Conservation (phyloP, 1,140 invertebrate species). For the Stegodyphus mimosarum region DNA sequence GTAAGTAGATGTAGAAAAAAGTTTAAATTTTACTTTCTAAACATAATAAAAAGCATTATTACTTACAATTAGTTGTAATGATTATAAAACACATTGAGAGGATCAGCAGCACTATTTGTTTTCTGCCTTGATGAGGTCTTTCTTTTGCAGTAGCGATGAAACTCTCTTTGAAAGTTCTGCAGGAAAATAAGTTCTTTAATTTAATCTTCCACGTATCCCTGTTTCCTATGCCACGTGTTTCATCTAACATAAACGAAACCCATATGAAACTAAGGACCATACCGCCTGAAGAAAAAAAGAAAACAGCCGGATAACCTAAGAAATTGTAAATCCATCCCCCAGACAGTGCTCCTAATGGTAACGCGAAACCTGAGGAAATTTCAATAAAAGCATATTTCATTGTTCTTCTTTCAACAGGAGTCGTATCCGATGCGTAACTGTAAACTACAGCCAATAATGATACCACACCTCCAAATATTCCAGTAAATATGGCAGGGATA, state of each 20-base stretch:
- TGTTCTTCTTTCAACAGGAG: conserved; percentile 2
- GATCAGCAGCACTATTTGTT: conserved; percentile 36
- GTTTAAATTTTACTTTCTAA: too few relatives aligned
- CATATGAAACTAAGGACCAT: conserved; percentile 17
- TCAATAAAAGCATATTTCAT: conserved; percentile 53
- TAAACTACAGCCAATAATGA: conserved; percentile 24
- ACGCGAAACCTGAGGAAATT: conserved; percentile 16
- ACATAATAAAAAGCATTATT: not conserved
- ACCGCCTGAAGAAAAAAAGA: conserved; percentile 25
- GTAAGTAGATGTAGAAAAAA: too few relatives aligned
- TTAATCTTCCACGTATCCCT: conserved; percentile 8
- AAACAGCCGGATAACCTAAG: conserved; percentile 42
- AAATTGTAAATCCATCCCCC: conserved; percentile 48
- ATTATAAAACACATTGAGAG: conserved; percentile 48
- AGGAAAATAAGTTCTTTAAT: conserved; percentile 31
- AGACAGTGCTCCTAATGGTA: conserved; percentile 24
- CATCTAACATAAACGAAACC: conserved; percentile 22
- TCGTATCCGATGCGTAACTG: conserved; percentile 46
- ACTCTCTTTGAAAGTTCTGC: conserved; percentile 39
- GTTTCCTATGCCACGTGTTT: conserved; percentile 20
- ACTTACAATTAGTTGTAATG: conserved; percentile 49
- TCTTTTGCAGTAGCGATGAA: conserved; percentile 32
- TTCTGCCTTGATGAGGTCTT: conserved; percentile 32
- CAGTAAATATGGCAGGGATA: conserved; percentile 23
- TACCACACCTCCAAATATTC: conserved; percentile 19